Evolutionary conservation across 2,888 invertebrate species (phyloP).

Genomic region (Poecilus cupreus): DNA sequence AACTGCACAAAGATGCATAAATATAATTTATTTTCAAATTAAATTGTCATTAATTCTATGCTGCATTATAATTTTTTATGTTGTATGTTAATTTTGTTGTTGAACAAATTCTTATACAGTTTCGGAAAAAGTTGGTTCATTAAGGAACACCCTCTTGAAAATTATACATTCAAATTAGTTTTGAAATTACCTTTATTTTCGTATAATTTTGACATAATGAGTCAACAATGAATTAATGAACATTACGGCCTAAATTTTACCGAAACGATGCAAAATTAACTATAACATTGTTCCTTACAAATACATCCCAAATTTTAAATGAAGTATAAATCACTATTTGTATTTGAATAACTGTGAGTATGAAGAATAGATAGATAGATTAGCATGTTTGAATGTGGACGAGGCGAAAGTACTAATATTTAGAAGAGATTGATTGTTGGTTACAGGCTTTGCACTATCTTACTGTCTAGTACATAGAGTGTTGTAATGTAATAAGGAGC

Average conservation of each 20-base stretch:
- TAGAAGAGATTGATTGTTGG: too few relatives aligned
- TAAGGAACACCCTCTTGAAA: neutral
- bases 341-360: too few relatives aligned
- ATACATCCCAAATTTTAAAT: too few relatives aligned
- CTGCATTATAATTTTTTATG: neutral
- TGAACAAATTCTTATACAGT: neutral
- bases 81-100: neutral
- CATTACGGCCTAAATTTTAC: neutral
- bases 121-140: neutral
- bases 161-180: slow-evolving; percentile 9
- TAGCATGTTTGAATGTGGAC: too few relatives aligned
- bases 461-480: too few relatives aligned
- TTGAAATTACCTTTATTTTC: slow-evolving; percentile 4
- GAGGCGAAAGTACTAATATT: too few relatives aligned
- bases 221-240: neutral
- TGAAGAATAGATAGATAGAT: too few relatives aligned
- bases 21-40: neutral
- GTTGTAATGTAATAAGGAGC: too few relatives aligned
- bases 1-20: neutral
- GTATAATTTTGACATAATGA: neutral
- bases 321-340: too few relatives aligned
- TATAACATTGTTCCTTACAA: too few relatives aligned
- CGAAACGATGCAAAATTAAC: too few relatives aligned
- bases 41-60: neutral
- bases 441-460: too few relatives aligned